Evolutionary conservation across 1,140 invertebrate species (phyloP).

Genomic region (Drosophila teissieri): DNA sequence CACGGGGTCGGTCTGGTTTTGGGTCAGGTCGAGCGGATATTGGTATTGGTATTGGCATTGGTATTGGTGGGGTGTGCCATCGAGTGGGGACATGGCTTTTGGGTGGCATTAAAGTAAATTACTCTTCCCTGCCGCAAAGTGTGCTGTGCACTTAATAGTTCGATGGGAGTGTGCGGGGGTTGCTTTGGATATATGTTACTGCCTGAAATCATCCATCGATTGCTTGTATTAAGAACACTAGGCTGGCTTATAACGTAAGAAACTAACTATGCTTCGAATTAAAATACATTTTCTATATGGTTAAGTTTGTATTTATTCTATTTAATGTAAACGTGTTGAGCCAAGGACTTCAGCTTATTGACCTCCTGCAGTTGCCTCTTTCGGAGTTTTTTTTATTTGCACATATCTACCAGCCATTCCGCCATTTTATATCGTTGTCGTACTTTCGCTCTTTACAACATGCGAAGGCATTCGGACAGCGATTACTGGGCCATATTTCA

Average conservation of each 20-base stretch:
- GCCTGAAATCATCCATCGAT: neutral
- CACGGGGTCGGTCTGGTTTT: slow-evolving; percentile 6
- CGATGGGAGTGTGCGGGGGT: slow-evolving; percentile 11
- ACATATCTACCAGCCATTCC: slow-evolving; percentile 8
- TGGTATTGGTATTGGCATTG: too few relatives aligned
- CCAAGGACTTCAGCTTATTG: slow-evolving; percentile 7
- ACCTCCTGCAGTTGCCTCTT: slow-evolving; percentile 1
- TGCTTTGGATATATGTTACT: slow-evolving; percentile 54
- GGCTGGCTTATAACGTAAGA: too few relatives aligned
- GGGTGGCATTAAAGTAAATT: slow-evolving; percentile 60
- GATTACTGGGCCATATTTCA: slow-evolving; percentile 82
- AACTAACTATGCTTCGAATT: too few relatives aligned
- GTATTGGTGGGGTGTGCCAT: neutral
- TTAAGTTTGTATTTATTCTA: neutral
- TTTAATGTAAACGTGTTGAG: slow-evolving; percentile 33
- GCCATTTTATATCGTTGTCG: slow-evolving; percentile 53
- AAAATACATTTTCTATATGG: too few relatives aligned
- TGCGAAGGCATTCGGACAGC: slow-evolving; percentile 69
- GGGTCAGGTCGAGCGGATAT: slow-evolving; percentile 1
- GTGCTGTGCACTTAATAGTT: slow-evolving; percentile 68
- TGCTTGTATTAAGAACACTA: too few relatives aligned
- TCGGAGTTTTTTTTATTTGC: neutral
- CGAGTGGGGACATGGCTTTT: neutral
- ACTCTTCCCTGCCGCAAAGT: slow-evolving; percentile 36
- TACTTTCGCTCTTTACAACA: slow-evolving; percentile 46